Conservation (phyloP, 1,140 invertebrate genomes). For the Lepidurus couesii region DNA sequence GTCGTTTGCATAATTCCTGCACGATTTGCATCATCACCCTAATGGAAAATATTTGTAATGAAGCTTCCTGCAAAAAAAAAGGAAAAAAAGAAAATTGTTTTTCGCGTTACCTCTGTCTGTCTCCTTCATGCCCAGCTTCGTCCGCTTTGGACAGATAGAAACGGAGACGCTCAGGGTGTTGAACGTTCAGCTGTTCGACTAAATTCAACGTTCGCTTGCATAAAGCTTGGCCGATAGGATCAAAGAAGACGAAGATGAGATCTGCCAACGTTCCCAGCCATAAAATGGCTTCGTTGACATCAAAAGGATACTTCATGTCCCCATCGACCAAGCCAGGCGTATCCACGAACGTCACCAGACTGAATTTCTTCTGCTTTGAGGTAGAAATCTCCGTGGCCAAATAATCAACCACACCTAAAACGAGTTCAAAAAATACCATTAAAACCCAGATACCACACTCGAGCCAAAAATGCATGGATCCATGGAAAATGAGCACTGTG, state of each 20-base stretch:
- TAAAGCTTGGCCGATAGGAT: conserved; percentile 58
- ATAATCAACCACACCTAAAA: conserved; percentile 53
- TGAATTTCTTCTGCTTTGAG: conserved; percentile 56
- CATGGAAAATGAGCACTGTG: background rate
- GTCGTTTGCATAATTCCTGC: conserved; percentile 57
- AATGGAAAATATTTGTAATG: conserved; percentile 39
- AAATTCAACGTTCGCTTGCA: conserved; percentile 56
- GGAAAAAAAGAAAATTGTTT: background rate
- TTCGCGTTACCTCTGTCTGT: conserved; percentile 44
- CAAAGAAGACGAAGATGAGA: conserved; percentile 59
- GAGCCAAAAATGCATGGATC: background rate
- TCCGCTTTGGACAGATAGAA: conserved; percentile 59
- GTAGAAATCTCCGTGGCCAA: conserved; percentile 56
- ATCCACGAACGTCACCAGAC: conserved; percentile 58
- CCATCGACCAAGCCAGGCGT: conserved; percentile 60
- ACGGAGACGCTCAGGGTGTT: conserved; percentile 52
- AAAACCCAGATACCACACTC: background rate
- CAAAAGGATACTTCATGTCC: conserved; percentile 60
- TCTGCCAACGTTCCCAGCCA: conserved; percentile 57
- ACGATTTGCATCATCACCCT: conserved; percentile 62
- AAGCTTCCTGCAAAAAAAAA: background rate
- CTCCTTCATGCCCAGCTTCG: conserved; percentile 56
- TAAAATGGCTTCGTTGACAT: conserved; percentile 55
- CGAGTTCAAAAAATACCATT: conserved; percentile 35
- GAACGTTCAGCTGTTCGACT: conserved; percentile 53